Evolutionary conservation across 1,140 invertebrate species (phyloP).

Genomic region (Meloidogyne exigua): DNA sequence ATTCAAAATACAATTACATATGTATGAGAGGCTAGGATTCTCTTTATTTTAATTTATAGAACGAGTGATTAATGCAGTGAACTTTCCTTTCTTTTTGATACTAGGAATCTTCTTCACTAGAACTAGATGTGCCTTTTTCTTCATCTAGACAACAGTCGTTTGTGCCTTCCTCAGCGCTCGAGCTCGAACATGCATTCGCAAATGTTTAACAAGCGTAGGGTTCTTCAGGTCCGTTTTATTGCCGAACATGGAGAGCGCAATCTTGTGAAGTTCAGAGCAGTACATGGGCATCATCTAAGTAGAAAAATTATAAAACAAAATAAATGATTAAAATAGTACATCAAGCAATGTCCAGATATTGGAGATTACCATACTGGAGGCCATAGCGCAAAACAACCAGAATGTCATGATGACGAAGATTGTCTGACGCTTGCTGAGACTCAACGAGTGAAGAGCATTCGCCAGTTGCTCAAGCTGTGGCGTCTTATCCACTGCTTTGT

Average conservation of each 20-base stretch:
- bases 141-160: neutral
- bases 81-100: neutral
- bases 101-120: neutral
- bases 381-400: neutral
- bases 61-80: neutral
- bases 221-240: slow-evolving; percentile 4
- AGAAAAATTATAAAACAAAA: neutral
- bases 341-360: slow-evolving; percentile 1
- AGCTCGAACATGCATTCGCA: neutral
- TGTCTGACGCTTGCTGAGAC: neutral
- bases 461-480: neutral
- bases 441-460: neutral
- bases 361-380: neutral
- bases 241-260: neutral
- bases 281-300: neutral
- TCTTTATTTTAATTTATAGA: neutral
- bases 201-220: neutral
- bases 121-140: neutral
- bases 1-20: neutral
- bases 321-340: neutral
- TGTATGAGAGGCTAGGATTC: neutral
- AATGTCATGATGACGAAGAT: neutral
- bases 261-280: neutral
- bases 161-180: neutral
- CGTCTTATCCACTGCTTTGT: neutral